Conservation (phyloP, 2,888 invertebrate genomes). For the Leptinotarsa juncta region DNA sequence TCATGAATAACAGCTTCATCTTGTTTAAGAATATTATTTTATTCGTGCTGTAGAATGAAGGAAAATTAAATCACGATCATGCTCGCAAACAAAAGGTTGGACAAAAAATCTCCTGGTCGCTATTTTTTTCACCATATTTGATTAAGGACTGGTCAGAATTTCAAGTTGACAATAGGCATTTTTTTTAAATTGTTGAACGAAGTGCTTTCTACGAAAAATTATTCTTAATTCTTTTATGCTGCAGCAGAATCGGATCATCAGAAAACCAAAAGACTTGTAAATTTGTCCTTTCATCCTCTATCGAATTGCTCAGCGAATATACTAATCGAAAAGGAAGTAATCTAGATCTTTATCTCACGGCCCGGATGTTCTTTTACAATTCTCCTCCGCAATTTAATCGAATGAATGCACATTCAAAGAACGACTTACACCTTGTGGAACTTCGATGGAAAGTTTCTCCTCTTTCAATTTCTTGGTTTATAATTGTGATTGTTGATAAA, state of each 20-base stretch:
- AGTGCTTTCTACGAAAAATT: too few relatives aligned
- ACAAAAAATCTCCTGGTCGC: too few relatives aligned
- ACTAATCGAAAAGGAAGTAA: conserved; percentile 22
- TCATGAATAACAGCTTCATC: too few relatives aligned
- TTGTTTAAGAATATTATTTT: too few relatives aligned
- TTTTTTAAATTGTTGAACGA: too few relatives aligned
- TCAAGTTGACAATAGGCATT: too few relatives aligned
- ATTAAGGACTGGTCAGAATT: too few relatives aligned
- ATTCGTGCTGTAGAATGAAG: too few relatives aligned
- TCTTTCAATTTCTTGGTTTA: conserved; percentile 22
- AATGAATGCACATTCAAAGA: conserved; percentile 32
- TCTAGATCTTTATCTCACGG: conserved; percentile 22
- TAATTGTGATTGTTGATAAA: conserved; percentile 27
- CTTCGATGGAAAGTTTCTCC: conserved; percentile 28
- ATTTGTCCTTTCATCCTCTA: not conserved
- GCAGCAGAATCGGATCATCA: not conserved
- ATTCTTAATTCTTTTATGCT: too few relatives aligned
- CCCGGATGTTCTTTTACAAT: conserved; percentile 20
- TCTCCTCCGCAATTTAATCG: conserved; percentile 29
- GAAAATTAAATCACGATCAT: too few relatives aligned
- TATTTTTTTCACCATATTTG: too few relatives aligned
- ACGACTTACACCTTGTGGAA: conserved; percentile 29
- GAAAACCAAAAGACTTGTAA: not conserved
- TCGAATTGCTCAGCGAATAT: not conserved
- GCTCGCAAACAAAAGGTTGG: too few relatives aligned